A percentile compares a stretch with the other conserved stretches of the same genome.
These are phyloP conservation scores for Sebastes kiyomatsui DNA, from an alignment of 2,797 vertebrate species.

Conservation along the genomic window DNA sequence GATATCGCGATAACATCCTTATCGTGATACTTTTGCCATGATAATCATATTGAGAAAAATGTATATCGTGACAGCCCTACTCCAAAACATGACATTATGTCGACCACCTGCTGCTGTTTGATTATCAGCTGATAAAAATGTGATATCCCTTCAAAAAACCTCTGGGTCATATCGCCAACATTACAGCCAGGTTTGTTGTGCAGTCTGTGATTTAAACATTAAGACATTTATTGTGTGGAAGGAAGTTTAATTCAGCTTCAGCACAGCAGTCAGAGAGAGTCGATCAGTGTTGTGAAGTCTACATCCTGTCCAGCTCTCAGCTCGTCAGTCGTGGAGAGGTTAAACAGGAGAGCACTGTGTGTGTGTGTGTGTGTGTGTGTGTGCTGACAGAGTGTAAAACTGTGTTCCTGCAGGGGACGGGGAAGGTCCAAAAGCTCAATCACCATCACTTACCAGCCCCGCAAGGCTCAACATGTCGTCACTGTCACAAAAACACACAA, in stretches of 20 bases:
- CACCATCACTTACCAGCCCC: conserved; percentile 33
- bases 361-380: not conserved
- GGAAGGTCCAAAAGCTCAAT: conserved; percentile 35
- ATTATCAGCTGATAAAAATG: not conserved
- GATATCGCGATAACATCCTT: no score
- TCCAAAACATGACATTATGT: not conserved
- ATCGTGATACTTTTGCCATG: no score
- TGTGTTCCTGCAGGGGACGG: conserved; percentile 36
- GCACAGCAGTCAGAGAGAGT: not conserved
- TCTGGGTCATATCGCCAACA: not conserved
- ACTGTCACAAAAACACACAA: not conserved
- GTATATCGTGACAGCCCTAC: no score
- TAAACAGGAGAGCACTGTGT: not conserved
- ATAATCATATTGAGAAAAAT: no score
- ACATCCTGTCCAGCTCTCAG: not conserved
- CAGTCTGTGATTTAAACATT: not conserved
- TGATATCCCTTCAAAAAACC: not conserved
- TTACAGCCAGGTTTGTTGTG: not conserved
- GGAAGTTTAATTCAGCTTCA: not conserved
- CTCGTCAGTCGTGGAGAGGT: not conserved
- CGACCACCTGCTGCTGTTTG: not conserved
- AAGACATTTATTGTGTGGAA: not conserved
- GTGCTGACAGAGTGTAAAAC: conserved; percentile 41
- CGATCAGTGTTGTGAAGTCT: not conserved
- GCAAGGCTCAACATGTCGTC: conserved; percentile 7